A percentile compares a stretch with the other conserved stretches of the same genome.
These are phyloP conservation scores for Presbytis comata DNA, from an alignment of 2,797 vertebrate species.

Conservation along the genomic window DNA sequence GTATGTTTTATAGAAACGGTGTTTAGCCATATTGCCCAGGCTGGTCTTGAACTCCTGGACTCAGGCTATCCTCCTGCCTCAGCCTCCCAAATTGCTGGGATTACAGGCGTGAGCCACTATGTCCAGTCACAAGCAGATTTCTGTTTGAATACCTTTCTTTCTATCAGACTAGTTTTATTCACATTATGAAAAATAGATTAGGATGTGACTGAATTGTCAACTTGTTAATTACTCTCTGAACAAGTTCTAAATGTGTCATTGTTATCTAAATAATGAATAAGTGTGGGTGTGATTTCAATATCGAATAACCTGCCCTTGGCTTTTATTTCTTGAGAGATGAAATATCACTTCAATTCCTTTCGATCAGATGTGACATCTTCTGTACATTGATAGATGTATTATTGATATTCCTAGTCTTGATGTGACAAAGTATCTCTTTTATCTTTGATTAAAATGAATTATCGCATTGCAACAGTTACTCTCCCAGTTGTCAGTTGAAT, in stretches of 20 bases:
- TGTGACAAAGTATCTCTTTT: conserved; percentile 35
- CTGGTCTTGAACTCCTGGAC: no score
- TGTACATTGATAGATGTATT: background rate
- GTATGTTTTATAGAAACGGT: no score
- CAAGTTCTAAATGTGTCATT: conserved; percentile 43
- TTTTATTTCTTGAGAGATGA: conserved; percentile 37
- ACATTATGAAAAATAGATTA: conserved; percentile 28
- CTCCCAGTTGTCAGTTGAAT: background rate
- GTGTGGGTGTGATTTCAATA: conserved; percentile 32
- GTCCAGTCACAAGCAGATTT: no score
- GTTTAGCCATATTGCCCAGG: no score
- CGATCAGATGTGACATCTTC: conserved; percentile 22
- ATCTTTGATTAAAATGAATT: conserved; percentile 49
- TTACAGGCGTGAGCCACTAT: no score
- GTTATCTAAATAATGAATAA: conserved; percentile 59
- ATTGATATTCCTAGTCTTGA: conserved; percentile 3
- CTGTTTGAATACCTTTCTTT: background rate
- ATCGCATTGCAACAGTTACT: background rate
- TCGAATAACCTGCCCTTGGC: background rate
- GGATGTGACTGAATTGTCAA: conserved; percentile 5
- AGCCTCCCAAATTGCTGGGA: no score
- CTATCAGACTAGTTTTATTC: conserved; percentile 32
- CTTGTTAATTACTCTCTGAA: conserved; percentile 50
- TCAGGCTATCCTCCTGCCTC: no score
- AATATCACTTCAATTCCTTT: background rate